Base-by-base conservation (phyloP, 1,140 invertebrate species). In the Druon quercuslanigerum region DNA sequence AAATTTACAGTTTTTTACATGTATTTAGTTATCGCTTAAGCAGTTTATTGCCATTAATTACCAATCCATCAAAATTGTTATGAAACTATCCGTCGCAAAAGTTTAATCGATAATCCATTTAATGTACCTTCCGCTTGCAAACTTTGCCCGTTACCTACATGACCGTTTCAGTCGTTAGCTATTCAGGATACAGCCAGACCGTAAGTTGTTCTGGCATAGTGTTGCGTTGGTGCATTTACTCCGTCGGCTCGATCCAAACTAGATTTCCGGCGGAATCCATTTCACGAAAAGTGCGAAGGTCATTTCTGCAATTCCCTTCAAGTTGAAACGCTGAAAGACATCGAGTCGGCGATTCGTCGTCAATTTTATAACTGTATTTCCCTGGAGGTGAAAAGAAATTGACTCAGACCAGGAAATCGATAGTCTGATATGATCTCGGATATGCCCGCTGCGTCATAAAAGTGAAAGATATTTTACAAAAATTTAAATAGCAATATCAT, bases 201-300 rank as follows among this genome's bases (percentile, higher is more conserved):
- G 19, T 52, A 57, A 54, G 17, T 81, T 78, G 77, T 74, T 78
- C 77, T 76, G 72, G 74, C 75, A 79, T 81, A 78, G 76, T 50
- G 75, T 72, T 57, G 25, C 70, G 20, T 79, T 71, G 71, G 74
- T 73, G 77, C 73, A 74, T 66, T 79, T 77, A 73, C 77, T 73
- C 56, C 19, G 71, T 72, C 17, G 51, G 50, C 72, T 72, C 74
- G 76, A 79, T 77, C 74, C 78, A 66, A 77, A 82, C 79, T 82
- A 72, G 80, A 82, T 82, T 82, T 82, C 75, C 79, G 76, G 77
- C 79, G 75, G 79, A 76, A 77, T 78, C 79, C 78, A 79, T 82
- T 82, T 78, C 73, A 77, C 73, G 71, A 51, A 51, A 16, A 66
- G 57, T 66, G 57, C 57, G 57, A 66, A 66, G 57, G 57, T 66